Evolutionary conservation across 2,888 invertebrate genomes (phyloP), one percentile per base, ranked within the genome.

Genomic region (Agrotis exclamationis): DNA sequence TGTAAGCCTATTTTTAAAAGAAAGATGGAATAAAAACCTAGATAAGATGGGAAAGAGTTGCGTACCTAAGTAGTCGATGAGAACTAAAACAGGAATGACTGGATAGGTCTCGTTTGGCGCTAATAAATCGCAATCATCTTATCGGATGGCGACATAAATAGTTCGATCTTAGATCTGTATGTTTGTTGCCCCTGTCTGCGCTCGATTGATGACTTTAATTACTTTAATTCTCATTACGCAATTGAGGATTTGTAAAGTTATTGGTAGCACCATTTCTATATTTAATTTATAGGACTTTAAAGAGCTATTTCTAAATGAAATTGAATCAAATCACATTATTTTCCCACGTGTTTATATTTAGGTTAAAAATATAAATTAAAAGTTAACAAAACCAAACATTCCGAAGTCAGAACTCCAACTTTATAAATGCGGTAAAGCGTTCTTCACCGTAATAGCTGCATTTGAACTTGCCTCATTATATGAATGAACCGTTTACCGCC

Each of bases 101-200:
- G 70, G 80, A 74, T 74, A 73, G 60, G 63, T 57, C 63, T 57
- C 60, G 54, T 64, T 56, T 77, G 48, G 45, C 60, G 62, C 50
- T 72, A 79, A 79, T 81, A 85, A 85, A 83, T 77, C 70, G 70
- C 77, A 85, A 85, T 85, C 70, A 80, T 73, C 65, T 66, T 80
- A 82, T 83, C 74, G 69, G 65, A 54, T 22, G 51, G 56, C 54
- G 63, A 82, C 62, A 69, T 69, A 74, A 75, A 69, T 81, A 71
- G 72, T 71, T 74, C 54, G 76, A 68, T 69, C 62, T 67, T 50
- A 64, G 48, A 56, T 68, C 50, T 54, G 50, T 56, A 48, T 70
- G 74, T 76, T 82, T 70, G 48, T 67, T 64, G 51, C 54, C 58
- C 53, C 59, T 76, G 24, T 60, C 54, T 53, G 18, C 62, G 24